phyloP scores from a whole-genome alignment of 2,888 invertebrate genomes.

The Busseola fusca region DNA sequence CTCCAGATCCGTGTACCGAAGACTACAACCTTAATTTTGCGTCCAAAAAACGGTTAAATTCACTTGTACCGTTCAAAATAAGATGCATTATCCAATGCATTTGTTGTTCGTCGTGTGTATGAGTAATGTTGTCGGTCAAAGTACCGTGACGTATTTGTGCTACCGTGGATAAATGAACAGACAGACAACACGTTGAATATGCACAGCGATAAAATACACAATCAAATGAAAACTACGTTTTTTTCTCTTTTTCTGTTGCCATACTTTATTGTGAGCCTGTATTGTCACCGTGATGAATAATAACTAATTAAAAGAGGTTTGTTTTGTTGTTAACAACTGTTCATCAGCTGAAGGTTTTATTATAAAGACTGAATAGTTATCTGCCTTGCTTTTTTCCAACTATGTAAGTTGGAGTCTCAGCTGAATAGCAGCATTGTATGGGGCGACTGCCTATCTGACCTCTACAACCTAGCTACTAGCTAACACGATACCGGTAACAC shows the following conservation, averaged over 20 bases:
- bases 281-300: constrained; percentile 53
- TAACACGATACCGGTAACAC: not conserved
- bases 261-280: constrained; percentile 41
- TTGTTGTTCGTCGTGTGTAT: constrained; percentile 31
- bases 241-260: constrained; percentile 46
- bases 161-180: constrained; percentile 85
- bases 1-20: constrained; percentile 74
- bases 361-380: not conserved
- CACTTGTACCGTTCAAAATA: constrained; percentile 6
- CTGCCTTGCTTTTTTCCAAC: not conserved
- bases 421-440: too few species aligned
- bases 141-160: constrained; percentile 82
- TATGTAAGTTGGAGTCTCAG: not conserved
- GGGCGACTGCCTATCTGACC: not conserved
- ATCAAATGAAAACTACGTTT: constrained; percentile 64
- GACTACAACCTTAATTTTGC: constrained; percentile 55
- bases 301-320: constrained; percentile 43
- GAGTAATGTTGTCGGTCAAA: constrained; percentile 61
- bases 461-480: not conserved
- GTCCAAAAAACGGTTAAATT: constrained; percentile 4
- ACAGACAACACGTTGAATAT: constrained; percentile 76
- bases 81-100: constrained; percentile 44
- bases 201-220: constrained; percentile 77
- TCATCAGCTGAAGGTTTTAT: not conserved
- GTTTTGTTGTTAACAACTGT: constrained; percentile 10